Evolutionary conservation across 1,140 invertebrate species (phyloP).

Genomic region (Trigoniulus corallinus): DNA sequence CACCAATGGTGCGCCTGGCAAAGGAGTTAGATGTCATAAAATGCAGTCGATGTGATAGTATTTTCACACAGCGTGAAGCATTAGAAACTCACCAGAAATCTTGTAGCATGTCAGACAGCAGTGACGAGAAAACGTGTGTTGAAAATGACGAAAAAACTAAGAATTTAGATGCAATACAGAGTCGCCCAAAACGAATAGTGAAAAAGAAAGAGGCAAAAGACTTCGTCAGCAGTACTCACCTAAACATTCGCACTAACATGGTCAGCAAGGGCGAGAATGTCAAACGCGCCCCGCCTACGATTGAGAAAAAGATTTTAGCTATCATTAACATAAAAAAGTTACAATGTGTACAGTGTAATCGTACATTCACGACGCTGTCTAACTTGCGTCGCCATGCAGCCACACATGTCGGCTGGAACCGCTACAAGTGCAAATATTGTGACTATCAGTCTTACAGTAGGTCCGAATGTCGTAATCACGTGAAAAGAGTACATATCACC

Average conservation of each 20-base stretch:
- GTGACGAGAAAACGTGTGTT: background rate
- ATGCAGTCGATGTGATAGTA: background rate
- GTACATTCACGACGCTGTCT: conserved; percentile 20
- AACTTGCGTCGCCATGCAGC: conserved; percentile 27
- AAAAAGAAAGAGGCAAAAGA: conserved; percentile 15
- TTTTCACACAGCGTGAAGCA: background rate
- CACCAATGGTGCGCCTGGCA: background rate
- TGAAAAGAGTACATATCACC: conserved; percentile 17
- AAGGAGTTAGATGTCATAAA: background rate
- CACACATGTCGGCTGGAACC: conserved; percentile 26
- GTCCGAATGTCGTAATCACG: conserved; percentile 23
- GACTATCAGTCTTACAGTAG: conserved; percentile 23
- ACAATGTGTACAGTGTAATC: conserved; percentile 24
- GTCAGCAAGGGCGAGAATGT: background rate
- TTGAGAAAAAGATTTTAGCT: conserved; percentile 13
- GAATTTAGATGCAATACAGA: conserved; percentile 6
- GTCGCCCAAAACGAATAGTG: conserved; percentile 13
- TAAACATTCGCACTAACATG: conserved; percentile 10
- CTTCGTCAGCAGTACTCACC: conserved; percentile 6
- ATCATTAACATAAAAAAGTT: conserved; percentile 20
- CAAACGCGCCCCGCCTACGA: background rate
- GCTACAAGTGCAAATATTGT: conserved; percentile 27
- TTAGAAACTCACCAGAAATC: conserved; percentile 12
- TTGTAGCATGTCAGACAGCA: conserved; percentile 9
- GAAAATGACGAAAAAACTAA: conserved; percentile 10